Evolutionary conservation across 1,140 invertebrate species (phyloP).

Genomic region (Philopotamus ludificatus): DNA sequence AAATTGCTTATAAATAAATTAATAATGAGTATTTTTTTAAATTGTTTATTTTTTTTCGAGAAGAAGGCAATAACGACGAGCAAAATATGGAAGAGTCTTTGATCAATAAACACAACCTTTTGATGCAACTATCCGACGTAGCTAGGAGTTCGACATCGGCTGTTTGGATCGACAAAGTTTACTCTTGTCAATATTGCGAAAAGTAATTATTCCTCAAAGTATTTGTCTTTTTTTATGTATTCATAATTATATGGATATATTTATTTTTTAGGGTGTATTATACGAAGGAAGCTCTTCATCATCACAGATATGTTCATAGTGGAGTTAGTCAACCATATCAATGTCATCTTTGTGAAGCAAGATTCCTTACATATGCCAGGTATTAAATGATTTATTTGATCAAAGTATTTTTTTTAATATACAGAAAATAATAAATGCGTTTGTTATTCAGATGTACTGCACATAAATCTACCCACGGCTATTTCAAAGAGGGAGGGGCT

Average conservation of each 20-base stretch:
- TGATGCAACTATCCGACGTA: constrained; percentile 13
- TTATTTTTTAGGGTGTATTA: constrained; percentile 24
- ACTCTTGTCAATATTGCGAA: constrained; percentile 23
- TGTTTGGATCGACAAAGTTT: constrained; percentile 24
- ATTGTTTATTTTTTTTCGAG: not conserved
- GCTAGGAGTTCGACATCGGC: constrained; percentile 10
- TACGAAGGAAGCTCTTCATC: constrained; percentile 22
- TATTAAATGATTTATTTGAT: not conserved
- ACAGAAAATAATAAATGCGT: too few relatives aligned
- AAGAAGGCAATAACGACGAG: not conserved
- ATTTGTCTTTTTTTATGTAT: too few relatives aligned
- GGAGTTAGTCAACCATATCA: constrained; percentile 2
- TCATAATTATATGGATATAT: too few relatives aligned
- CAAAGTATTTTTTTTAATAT: not conserved
- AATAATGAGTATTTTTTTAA: not conserved
- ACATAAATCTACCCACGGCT: constrained; percentile 21
- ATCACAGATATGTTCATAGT: constrained; percentile 13
- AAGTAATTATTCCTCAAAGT: constrained; percentile 5
- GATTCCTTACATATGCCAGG: constrained; percentile 18
- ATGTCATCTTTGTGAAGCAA: constrained; percentile 20
- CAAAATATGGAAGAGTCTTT: not conserved
- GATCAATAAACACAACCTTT: constrained; percentile 7
- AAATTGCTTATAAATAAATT: not conserved
- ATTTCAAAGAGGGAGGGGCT: constrained; percentile 23
- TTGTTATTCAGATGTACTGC: constrained; percentile 20